Percentiles rank a stretch among this genome's conserved stretches.
These are phyloP conservation scores for Babyrousa celebensis DNA, from an alignment of 2,797 vertebrate species.

Conservation along the genomic window DNA sequence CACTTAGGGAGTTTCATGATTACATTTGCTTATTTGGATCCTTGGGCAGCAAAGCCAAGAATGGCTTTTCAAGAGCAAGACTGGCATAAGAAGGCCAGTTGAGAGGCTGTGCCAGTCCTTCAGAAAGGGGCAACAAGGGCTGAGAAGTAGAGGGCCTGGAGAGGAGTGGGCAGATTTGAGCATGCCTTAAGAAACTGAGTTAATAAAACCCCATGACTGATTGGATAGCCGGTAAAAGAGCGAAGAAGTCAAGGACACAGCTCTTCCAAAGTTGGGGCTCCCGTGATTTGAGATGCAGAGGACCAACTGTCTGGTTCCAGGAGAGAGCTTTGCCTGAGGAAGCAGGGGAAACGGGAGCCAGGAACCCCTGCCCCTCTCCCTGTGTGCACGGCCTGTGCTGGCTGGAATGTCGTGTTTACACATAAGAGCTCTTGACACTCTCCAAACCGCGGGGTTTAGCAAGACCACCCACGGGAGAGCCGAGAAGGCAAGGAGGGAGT, in stretches of 20 bases:
- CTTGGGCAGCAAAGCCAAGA: background rate
- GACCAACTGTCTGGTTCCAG: no score
- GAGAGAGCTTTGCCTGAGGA: background rate
- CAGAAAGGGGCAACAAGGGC: background rate
- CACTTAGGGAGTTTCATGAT: background rate
- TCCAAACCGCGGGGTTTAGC: conserved; percentile 20
- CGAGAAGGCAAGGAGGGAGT: background rate
- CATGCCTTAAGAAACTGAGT: background rate
- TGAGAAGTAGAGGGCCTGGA: background rate
- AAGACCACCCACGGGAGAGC: conserved; percentile 55
- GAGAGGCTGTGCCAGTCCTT: background rate
- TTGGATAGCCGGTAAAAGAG: background rate
- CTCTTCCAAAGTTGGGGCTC: background rate
- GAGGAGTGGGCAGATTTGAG: background rate
- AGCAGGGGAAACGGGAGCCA: background rate
- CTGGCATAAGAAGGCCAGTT: background rate
- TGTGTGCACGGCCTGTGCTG: background rate
- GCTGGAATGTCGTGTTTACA: background rate
- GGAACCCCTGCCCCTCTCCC: background rate
- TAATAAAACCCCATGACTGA: background rate
- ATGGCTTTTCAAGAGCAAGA: conserved; percentile 2
- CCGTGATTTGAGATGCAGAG: background rate
- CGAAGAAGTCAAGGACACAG: background rate
- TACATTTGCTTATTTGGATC: background rate
- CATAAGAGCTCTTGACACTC: background rate